Evolutionary conservation across 2,797 vertebrate species (phyloP).

Genomic region (Sylvia borin): DNA sequence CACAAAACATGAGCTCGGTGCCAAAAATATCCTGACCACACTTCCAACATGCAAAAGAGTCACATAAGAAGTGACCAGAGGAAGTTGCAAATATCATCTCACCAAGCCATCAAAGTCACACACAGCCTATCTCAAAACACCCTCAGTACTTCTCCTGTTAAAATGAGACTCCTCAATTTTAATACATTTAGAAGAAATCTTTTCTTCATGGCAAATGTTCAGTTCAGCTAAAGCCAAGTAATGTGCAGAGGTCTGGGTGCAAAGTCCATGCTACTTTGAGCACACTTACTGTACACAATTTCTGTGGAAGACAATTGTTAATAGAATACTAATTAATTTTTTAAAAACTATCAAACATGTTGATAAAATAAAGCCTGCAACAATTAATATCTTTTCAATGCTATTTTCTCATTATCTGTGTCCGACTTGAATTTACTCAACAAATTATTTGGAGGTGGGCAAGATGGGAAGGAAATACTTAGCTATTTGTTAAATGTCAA

Average conservation of each 20-base stretch:
- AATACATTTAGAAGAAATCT: background rate
- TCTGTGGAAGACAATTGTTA: background rate
- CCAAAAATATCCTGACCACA: background rate
- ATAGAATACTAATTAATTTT: background rate
- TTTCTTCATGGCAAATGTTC: background rate
- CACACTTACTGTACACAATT: background rate
- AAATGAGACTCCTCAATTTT: background rate
- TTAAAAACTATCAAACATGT: background rate
- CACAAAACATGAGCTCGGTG: background rate
- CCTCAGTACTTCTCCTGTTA: background rate
- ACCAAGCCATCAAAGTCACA: background rate
- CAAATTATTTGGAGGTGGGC: background rate
- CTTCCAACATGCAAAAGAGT: background rate
- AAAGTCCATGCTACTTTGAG: background rate
- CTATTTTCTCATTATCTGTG: background rate
- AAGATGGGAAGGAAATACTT: background rate
- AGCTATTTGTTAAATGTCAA: background rate
- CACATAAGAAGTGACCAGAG: background rate
- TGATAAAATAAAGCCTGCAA: background rate
- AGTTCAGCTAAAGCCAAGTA: background rate
- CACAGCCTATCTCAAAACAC: background rate
- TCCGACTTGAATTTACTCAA: background rate
- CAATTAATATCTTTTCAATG: background rate
- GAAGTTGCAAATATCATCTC: background rate
- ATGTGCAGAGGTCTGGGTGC: background rate